A percentile compares a stretch with the other conserved stretches of the same genome.
phyloP scores from a whole-genome alignment of 2,113 vertebrate species.

The Lepisosteus osseus region DNA sequence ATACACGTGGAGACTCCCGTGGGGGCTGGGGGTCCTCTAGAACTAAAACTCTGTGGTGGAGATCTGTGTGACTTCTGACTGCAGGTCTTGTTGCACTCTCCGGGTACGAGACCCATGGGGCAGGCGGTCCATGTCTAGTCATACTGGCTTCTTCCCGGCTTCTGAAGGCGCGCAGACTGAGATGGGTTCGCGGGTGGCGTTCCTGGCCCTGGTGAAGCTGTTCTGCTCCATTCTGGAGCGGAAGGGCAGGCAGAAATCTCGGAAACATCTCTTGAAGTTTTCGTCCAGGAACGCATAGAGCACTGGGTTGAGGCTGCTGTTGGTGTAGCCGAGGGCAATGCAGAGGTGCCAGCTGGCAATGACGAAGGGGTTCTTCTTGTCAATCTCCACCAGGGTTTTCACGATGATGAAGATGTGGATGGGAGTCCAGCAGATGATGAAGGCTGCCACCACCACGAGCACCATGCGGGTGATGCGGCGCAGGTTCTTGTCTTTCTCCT shows the following conservation, averaged over 20 bases:
- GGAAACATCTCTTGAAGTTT: conserved; percentile 94
- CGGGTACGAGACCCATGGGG: conserved; percentile 42
- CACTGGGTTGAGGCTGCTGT: conserved; percentile 95
- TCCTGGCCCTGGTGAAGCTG: conserved; percentile 76
- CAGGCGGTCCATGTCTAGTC: conserved; percentile 67
- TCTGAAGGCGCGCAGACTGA: conserved; percentile 71
- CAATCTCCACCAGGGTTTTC: conserved; percentile 81
- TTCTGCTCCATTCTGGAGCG: conserved; percentile 64
- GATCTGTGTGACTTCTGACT: conserved; percentile 76
- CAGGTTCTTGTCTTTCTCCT: conserved; percentile 89
- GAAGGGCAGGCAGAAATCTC: conserved; percentile 84
- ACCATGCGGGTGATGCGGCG: conserved; percentile 96
- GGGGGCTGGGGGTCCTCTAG: background rate
- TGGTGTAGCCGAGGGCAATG: conserved; percentile 92
- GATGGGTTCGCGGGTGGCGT: conserved; percentile 61
- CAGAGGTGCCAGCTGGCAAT: conserved; percentile 89
- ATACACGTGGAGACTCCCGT: background rate
- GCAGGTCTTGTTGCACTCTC: conserved; percentile 55
- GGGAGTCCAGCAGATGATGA: conserved; percentile 95
- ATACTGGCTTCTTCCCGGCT: conserved; percentile 63
- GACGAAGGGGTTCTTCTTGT: conserved; percentile 79
- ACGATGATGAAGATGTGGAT: conserved; percentile 97
- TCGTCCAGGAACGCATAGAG: conserved; percentile 95
- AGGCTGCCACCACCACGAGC: conserved; percentile 90
- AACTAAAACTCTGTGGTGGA: conserved; percentile 64